phyloP scores from a whole-genome alignment of 2,888 invertebrate genomes.

The Tipula vernalis region DNA sequence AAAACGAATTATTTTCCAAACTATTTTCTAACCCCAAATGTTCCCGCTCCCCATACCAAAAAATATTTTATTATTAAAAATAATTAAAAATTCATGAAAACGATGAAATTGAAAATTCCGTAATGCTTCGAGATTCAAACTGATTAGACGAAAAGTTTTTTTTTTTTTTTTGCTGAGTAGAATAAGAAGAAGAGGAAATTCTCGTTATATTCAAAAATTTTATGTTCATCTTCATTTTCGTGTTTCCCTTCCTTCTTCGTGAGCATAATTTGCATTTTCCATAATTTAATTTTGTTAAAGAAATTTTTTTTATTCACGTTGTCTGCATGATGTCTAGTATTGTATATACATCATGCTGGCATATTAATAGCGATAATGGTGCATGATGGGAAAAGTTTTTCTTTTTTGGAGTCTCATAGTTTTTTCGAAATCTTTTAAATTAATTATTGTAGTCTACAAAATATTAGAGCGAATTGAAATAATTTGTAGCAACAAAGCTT shows the following conservation, averaged over 20 bases:
- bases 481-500: too few species aligned
- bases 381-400: neutral
- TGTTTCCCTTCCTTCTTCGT: neutral
- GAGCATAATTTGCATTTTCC: neutral
- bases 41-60: neutral
- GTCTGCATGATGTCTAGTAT: neutral
- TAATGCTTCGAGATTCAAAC: neutral
- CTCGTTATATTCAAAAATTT: neutral
- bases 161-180: neutral
- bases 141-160: neutral
- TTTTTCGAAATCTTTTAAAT: too few species aligned
- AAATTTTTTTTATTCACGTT: neutral
- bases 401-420: too few species aligned
- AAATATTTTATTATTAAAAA: neutral
- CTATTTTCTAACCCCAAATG: neutral
- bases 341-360: neutral
- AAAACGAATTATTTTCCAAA: neutral
- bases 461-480: too few species aligned
- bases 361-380: neutral
- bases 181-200: neutral
- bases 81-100: neutral
- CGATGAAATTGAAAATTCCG: neutral
- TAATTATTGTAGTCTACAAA: too few species aligned
- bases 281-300: neutral
- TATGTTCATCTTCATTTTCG: neutral